Evolutionary conservation across 2,888 invertebrate species (phyloP).

Genomic region (Folsomia candida): DNA sequence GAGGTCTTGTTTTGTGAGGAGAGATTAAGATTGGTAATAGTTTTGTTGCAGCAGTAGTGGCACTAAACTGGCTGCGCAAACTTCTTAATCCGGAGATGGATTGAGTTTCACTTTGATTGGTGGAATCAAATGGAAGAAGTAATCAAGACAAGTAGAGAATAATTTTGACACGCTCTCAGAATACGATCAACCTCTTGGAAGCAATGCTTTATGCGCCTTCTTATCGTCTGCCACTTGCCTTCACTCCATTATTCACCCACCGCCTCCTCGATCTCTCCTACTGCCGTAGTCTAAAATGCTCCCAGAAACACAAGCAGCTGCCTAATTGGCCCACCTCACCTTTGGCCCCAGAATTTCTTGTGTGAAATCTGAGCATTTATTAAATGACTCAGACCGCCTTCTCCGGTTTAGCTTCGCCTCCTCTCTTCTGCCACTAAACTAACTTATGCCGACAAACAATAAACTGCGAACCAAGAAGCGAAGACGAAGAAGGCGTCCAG

Average conservation of each 20-base stretch:
- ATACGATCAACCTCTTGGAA: not conserved
- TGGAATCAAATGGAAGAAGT: not conserved
- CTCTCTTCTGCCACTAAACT: not conserved
- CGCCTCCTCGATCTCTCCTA: not conserved
- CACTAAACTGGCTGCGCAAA: not conserved
- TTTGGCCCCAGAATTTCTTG: not conserved
- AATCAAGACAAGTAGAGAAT: not conserved
- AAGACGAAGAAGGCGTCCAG: not conserved
- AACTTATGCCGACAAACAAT: conserved; percentile 5
- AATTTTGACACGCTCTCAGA: not conserved
- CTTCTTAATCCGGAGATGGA: not conserved
- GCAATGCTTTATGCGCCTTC: not conserved
- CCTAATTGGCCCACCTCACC: not conserved
- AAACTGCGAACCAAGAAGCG: not conserved
- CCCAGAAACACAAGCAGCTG: not conserved
- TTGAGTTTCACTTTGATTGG: not conserved
- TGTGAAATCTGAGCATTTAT: not conserved
- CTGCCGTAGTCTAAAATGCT: not conserved
- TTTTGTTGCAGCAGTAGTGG: too few species aligned
- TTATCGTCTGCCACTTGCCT: not conserved
- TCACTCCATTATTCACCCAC: not conserved
- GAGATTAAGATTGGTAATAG: too few species aligned
- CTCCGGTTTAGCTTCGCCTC: not conserved
- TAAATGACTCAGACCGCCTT: not conserved
- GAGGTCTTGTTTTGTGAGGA: too few species aligned